phyloP scores from a whole-genome alignment of 2,888 invertebrate species.

The Drosophila dives region DNA sequence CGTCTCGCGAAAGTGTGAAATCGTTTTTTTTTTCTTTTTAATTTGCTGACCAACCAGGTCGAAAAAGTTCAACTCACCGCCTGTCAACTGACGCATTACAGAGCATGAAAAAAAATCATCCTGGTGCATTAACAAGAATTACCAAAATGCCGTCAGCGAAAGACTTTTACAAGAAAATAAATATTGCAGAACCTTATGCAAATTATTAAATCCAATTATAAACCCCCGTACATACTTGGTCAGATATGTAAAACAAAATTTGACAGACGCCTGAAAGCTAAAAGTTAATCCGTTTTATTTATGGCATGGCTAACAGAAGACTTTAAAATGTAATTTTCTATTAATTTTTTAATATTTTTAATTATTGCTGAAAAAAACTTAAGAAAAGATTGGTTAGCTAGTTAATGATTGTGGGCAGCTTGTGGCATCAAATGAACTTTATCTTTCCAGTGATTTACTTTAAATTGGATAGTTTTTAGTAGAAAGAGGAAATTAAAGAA shows the following conservation, averaged over 20 bases:
- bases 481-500: background rate
- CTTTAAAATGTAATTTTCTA: background rate
- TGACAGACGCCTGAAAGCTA: constrained; percentile 2
- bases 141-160: constrained; percentile 6
- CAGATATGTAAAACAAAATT: background rate
- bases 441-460: background rate
- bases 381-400: background rate
- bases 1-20: constrained; percentile 45
- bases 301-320: background rate
- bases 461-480: background rate
- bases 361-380: background rate
- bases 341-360: background rate
- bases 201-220: constrained; percentile 30
- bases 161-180: constrained; percentile 1
- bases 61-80: constrained; percentile 22
- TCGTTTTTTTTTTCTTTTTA: constrained; percentile 6
- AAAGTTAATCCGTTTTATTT: background rate
- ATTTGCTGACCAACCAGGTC: constrained; percentile 12
- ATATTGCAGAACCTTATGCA: constrained; percentile 17
- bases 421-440: background rate
- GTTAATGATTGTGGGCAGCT: no score
- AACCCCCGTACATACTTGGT: background rate
- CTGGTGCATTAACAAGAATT: constrained; percentile 20
- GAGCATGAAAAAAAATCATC: constrained; percentile 4
- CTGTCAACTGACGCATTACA: constrained; percentile 3